phyloP scores from a whole-genome alignment of 1,140 invertebrate genomes.

The Amyelois transitella region DNA sequence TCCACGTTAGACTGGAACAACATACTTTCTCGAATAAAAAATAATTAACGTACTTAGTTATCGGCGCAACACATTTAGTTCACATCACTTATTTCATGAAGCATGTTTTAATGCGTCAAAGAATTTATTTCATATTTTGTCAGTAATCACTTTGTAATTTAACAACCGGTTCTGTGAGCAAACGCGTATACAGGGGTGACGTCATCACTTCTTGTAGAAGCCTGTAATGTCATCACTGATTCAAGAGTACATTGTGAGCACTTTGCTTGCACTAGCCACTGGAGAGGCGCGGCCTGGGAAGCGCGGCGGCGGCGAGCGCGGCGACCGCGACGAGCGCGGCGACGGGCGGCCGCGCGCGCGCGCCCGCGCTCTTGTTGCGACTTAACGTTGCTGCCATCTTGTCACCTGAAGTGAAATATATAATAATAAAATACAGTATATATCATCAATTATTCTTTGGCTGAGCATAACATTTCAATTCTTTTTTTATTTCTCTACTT shows the following conservation, averaged over 20 bases:
- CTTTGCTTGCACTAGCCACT: not conserved
- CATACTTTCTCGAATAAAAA: not conserved
- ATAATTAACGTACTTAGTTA: not conserved
- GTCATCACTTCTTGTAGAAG: not conserved
- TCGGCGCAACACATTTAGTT: not conserved
- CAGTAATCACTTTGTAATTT: not conserved
- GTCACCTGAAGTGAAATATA: too few species aligned
- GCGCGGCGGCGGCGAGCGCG: conserved; percentile 4
- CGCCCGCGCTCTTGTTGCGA: conserved; percentile 23
- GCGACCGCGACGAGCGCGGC: not conserved
- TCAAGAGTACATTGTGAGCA: not conserved
- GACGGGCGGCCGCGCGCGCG: not conserved
- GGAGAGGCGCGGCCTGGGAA: not conserved
- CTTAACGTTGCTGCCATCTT: conserved; percentile 57
- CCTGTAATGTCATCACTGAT: not conserved
- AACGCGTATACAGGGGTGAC: not conserved
- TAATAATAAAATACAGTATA: not conserved
- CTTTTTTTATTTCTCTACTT: not conserved
- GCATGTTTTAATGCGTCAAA: too few species aligned
- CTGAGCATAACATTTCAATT: not conserved
- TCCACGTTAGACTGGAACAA: not conserved
- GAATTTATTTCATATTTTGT: too few species aligned
- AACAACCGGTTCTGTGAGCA: not conserved
- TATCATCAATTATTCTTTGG: not conserved
- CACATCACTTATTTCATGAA: not conserved